Percentiles rank a stretch among this genome's conserved stretches.
phyloP scores from a whole-genome alignment of 2,888 invertebrate genomes.

The Vannuccia rotundouncinata region DNA sequence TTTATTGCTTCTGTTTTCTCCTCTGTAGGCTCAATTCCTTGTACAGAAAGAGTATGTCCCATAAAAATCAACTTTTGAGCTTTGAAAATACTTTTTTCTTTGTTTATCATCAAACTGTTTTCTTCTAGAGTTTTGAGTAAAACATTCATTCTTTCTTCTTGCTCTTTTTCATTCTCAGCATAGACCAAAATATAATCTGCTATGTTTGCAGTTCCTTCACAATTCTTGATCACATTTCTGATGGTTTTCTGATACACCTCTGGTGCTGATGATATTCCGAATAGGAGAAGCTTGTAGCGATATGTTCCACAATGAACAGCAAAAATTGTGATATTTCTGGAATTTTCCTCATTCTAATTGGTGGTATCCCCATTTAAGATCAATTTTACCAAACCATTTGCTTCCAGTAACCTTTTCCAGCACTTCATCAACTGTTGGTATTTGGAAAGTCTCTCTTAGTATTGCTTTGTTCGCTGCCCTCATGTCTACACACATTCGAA shows the following conservation, averaged over 20 bases:
- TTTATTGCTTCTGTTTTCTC: conserved; percentile 35
- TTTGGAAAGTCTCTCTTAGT: no score
- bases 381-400: background rate
- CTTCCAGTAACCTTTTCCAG: background rate
- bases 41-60: conserved; percentile 38
- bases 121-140: conserved; percentile 40
- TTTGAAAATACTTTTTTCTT: conserved; percentile 42
- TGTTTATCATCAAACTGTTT: conserved; percentile 42
- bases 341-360: background rate
- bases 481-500: no score
- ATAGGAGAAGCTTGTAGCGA: conserved; percentile 43
- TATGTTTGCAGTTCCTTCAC: conserved; percentile 49
- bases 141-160: conserved; percentile 43
- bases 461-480: no score
- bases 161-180: conserved; percentile 45
- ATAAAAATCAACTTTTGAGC: conserved; percentile 38
- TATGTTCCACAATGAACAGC: conserved; percentile 19
- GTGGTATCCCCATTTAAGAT: conserved; percentile 16
- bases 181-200: conserved; percentile 54
- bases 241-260: conserved; percentile 56
- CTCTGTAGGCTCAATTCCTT: conserved; percentile 34
- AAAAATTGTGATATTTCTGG: background rate
- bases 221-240: conserved; percentile 47
- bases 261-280: conserved; percentile 51
- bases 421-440: no score